Evolutionary conservation across 2,113 vertebrate genomes (phyloP).

Genomic region (Hemiprocne comata): DNA sequence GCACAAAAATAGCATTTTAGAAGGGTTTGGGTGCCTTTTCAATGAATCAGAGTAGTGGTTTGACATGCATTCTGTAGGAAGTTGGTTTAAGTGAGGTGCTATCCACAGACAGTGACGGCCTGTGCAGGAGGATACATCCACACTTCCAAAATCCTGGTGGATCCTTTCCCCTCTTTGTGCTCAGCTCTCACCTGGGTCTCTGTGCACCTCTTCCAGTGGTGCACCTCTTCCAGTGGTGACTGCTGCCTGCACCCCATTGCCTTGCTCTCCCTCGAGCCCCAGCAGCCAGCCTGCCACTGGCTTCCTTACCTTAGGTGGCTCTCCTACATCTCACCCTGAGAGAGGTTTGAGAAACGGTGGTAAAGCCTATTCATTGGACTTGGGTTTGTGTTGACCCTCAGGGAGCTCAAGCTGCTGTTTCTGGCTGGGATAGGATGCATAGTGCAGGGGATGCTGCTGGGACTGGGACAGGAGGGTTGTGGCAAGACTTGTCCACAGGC

Average conservation of each 20-base stretch:
- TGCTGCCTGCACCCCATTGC: background rate
- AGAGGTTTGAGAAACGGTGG: background rate
- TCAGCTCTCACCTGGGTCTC: background rate
- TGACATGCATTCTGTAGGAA: background rate
- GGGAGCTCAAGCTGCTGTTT: background rate
- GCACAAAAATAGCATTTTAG: conserved; percentile 38
- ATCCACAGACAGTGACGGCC: background rate
- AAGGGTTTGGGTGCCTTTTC: conserved; percentile 30
- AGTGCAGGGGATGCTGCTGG: background rate
- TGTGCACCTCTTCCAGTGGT: background rate
- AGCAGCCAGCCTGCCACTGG: background rate
- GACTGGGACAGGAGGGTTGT: background rate
- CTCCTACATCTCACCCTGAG: background rate
- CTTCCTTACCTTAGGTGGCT: background rate
- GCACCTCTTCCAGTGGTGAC: background rate
- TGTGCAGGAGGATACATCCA: background rate
- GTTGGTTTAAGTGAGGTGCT: background rate
- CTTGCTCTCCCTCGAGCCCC: background rate
- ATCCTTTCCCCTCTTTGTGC: background rate
- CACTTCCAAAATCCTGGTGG: background rate
- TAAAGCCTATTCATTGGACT: background rate
- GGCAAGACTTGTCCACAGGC: background rate
- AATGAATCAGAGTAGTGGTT: conserved; percentile 35
- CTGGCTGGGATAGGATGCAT: background rate
- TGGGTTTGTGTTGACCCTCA: background rate